These are phyloP conservation scores for Sitobion miscanthi DNA, from an alignment of 1,140 invertebrate genomes.

Conservation along the genomic window DNA sequence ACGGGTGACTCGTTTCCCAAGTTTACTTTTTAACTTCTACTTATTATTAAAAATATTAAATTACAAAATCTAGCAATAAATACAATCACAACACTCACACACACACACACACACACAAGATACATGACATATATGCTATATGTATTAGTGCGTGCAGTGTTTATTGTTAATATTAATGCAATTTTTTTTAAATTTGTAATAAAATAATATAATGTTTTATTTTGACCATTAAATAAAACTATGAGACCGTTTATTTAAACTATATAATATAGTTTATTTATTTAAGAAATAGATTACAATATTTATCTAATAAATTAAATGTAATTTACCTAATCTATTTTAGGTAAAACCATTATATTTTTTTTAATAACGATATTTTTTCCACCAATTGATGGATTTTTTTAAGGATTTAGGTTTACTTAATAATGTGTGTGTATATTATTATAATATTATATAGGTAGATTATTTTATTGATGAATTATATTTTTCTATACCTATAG, in stretches of 20 bases:
- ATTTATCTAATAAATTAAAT: too few species aligned
- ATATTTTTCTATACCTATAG: too few species aligned
- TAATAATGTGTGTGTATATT: too few species aligned
- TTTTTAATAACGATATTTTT: too few species aligned
- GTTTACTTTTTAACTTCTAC: background rate
- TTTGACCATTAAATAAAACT: background rate
- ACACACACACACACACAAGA: background rate
- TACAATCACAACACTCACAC: background rate
- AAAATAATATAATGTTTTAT: background rate
- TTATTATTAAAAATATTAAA: background rate
- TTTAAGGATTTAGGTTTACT: too few species aligned
- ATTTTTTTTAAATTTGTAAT: background rate
- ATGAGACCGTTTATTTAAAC: background rate
- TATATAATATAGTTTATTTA: background rate
- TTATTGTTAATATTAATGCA: background rate
- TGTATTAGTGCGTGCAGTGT: background rate
- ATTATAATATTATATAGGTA: background rate
- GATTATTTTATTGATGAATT: background rate
- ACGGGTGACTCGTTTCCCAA: background rate
- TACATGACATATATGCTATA: background rate
- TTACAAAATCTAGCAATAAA: conserved; percentile 12
- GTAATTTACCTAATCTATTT: too few species aligned
- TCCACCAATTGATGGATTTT: too few species aligned
- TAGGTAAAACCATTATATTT: too few species aligned
- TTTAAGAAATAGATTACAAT: too few species aligned